These are phyloP conservation scores for Lumbricus terrestris DNA, from an alignment of 2,888 invertebrate species.

Conservation along the genomic window DNA sequence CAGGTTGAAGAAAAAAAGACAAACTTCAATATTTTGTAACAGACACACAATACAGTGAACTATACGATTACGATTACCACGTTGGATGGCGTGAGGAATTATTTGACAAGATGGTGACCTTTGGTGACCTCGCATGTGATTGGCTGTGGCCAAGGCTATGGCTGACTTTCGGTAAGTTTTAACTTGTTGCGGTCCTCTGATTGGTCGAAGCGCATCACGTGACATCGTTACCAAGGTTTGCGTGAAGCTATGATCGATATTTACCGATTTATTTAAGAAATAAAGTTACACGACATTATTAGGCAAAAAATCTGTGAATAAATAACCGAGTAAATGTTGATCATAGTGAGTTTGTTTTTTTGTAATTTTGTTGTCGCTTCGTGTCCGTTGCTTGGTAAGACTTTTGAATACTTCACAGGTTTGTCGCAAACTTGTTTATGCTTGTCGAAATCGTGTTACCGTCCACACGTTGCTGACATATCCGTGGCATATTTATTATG, in stretches of 20 bases:
- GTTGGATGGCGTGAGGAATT: neutral
- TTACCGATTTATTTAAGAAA: neutral
- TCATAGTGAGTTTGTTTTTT: neutral
- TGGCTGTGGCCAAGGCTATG: too few relatives aligned
- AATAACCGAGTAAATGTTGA: neutral
- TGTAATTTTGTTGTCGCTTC: neutral
- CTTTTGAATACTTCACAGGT: neutral
- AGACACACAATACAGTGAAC: too few relatives aligned
- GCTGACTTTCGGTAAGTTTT: neutral
- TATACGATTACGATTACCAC: too few relatives aligned
- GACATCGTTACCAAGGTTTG: slow-evolving; percentile 3
- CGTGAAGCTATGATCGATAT: neutral
- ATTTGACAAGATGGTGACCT: neutral
- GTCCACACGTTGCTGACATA: neutral
- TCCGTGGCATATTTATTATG: neutral
- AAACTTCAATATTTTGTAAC: too few relatives aligned
- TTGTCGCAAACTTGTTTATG: neutral
- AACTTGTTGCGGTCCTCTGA: neutral
- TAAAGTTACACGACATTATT: neutral
- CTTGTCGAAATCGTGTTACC: neutral
- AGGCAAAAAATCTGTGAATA: neutral
- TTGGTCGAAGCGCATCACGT: neutral
- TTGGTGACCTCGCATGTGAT: neutral
- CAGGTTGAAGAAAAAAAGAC: too few relatives aligned
- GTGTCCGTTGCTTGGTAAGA: neutral